phyloP scores from a whole-genome alignment of 2,888 invertebrate species.

The Mimas tiliae region DNA sequence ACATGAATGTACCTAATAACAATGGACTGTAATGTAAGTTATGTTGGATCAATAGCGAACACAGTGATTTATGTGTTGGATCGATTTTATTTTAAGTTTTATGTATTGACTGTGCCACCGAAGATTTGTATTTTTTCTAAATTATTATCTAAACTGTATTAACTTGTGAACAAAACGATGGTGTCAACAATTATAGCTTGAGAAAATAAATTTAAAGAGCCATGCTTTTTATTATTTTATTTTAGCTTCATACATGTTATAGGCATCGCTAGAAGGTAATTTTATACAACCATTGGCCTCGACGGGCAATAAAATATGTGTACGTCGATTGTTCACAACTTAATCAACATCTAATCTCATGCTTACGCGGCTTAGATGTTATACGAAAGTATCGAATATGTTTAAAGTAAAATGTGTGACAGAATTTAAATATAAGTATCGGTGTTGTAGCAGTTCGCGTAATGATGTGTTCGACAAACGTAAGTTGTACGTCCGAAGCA shows the following conservation, averaged over 20 bases:
- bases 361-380: constrained; percentile 8
- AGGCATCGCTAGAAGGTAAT: neutral
- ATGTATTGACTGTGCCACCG: constrained; percentile 20
- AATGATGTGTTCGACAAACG: constrained; percentile 46
- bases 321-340: constrained; percentile 12
- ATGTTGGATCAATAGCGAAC: neutral
- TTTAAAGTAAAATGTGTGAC: constrained; percentile 13
- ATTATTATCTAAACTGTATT: neutral
- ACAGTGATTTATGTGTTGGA: constrained; percentile 10
- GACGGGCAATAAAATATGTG: neutral
- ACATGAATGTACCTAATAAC: neutral
- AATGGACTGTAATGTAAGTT: neutral
- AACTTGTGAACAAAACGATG: constrained; percentile 7
- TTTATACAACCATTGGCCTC: neutral
- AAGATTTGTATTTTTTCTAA: neutral
- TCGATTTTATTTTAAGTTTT: constrained; percentile 12
- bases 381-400: neutral
- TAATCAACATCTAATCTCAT: neutral
- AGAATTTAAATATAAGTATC: constrained; percentile 40
- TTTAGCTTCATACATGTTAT: neutral
- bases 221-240: neutral
- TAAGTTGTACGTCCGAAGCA: constrained; percentile 36
- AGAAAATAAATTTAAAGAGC: neutral
- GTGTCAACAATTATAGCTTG: neutral
- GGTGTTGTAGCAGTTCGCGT: constrained; percentile 56